Percentiles rank a stretch among this genome's conserved stretches.
phyloP scores from a whole-genome alignment of 2,888 invertebrate species.

The Pterobdella sp. region DNA sequence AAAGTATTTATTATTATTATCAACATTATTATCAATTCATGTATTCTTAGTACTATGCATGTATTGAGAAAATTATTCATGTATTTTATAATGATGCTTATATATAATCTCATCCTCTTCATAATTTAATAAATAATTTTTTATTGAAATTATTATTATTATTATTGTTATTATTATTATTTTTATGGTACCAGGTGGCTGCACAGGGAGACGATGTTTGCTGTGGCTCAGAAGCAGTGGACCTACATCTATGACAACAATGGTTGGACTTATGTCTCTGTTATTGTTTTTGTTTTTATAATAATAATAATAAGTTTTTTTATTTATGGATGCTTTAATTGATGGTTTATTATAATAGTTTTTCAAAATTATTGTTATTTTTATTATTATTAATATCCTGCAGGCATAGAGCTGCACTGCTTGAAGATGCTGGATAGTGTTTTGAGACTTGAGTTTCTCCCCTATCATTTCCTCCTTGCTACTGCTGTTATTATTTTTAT shows the following conservation, averaged over 20 bases:
- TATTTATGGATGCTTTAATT: no score
- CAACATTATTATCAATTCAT: neutral
- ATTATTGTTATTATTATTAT: neutral
- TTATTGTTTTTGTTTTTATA: no score
- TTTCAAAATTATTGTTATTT: neutral
- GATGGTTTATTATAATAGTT: no score
- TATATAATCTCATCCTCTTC: neutral
- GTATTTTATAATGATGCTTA: neutral
- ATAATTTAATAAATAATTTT: neutral
- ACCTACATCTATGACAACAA: constrained; percentile 91
- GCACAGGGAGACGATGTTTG: constrained; percentile 92
- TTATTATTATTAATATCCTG: neutral
- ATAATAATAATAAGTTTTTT: no score
- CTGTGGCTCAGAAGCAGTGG: constrained; percentile 92
- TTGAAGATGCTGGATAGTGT: constrained; percentile 74
- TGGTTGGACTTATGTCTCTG: neutral
- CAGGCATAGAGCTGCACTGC: constrained; percentile 90
- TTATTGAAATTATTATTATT: neutral
- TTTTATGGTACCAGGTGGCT: constrained; percentile 46
- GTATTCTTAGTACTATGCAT: no score
- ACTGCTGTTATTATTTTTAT: constrained; percentile 61
- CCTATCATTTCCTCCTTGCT: constrained; percentile 89
- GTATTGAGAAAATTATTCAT: no score
- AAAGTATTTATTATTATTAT: neutral
- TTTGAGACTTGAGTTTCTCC: constrained; percentile 80